A percentile compares a stretch with the other conserved stretches of the same genome.
Evolutionary conservation across 2,797 vertebrate genomes (phyloP).

Genomic region (Neosalanx taihuensis): DNA sequence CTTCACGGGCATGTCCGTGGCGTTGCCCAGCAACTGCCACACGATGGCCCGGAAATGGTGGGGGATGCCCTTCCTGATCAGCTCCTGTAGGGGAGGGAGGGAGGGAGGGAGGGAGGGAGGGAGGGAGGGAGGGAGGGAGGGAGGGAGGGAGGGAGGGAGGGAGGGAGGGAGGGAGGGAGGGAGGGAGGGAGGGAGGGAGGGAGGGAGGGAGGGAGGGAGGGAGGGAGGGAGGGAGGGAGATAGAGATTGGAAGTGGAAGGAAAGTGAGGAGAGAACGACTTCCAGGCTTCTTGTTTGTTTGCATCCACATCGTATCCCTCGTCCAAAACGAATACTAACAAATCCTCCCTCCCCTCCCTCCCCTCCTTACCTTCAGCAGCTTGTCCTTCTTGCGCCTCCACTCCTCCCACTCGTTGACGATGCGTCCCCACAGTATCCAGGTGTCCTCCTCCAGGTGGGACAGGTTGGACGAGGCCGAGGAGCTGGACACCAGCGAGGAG

Average conservation of each 20-base stretch:
- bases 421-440: slow-evolving; percentile 97
- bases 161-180: neutral
- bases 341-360: slow-evolving; percentile 2
- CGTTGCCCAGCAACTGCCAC: slow-evolving; percentile 95
- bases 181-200: neutral
- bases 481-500: slow-evolving; percentile 96
- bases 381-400: slow-evolving; percentile 95
- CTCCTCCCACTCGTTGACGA: slow-evolving; percentile 99
- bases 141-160: slow-evolving; percentile 2
- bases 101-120: neutral
- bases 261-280: too few relatives aligned
- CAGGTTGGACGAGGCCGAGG: slow-evolving; percentile 97
- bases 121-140: slow-evolving; percentile 1
- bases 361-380: slow-evolving; percentile 85
- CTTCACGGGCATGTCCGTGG: slow-evolving; percentile 96
- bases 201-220: neutral
- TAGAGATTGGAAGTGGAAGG: too few relatives aligned
- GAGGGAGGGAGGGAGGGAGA: too few relatives aligned
- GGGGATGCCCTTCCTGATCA: slow-evolving; percentile 97
- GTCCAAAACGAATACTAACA: neutral
- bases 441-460: slow-evolving; percentile 97
- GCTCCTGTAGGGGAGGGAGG: slow-evolving; percentile 72
- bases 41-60: slow-evolving; percentile 98
- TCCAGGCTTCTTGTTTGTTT: neutral
- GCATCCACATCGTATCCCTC: neutral